Evolutionary conservation across 37 sponge, comb jelly and placozoan genomes (phyloP).

Genomic region (Chondrilla cf. caribensis): DNA sequence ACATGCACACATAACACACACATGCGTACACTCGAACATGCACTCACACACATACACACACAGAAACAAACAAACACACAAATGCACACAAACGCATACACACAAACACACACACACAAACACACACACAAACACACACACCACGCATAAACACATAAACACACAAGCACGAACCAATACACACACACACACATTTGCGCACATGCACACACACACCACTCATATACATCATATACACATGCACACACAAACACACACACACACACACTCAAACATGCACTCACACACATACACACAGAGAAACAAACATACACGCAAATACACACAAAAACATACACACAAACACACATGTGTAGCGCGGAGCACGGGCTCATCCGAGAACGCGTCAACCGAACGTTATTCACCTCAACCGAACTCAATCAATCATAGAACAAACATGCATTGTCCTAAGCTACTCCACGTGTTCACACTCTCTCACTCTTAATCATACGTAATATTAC

Average conservation of each 20-base stretch:
- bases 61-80: too few relatives aligned
- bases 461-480: background rate
- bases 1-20: too few relatives aligned
- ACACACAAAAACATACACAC: background rate
- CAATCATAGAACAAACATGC: background rate
- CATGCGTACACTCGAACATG: background rate
- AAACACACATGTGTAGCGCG: background rate
- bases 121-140: too few relatives aligned
- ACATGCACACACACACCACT: background rate
- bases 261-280: too few relatives aligned
- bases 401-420: slow-evolving; percentile 1
- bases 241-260: background rate
- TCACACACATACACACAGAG: too few relatives aligned
- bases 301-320: background rate
- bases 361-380: background rate
- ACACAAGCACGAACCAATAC: too few relatives aligned
- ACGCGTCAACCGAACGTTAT: background rate
- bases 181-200: too few relatives aligned
- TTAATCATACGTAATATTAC: background rate
- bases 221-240: background rate
- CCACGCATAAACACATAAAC: too few relatives aligned
- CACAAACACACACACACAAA: too few relatives aligned
- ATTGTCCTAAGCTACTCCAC: background rate
- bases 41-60: background rate
- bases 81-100: too few relatives aligned